phyloP scores from a whole-genome alignment of 2,888 invertebrate species.

The Eupithecia exiguata region DNA sequence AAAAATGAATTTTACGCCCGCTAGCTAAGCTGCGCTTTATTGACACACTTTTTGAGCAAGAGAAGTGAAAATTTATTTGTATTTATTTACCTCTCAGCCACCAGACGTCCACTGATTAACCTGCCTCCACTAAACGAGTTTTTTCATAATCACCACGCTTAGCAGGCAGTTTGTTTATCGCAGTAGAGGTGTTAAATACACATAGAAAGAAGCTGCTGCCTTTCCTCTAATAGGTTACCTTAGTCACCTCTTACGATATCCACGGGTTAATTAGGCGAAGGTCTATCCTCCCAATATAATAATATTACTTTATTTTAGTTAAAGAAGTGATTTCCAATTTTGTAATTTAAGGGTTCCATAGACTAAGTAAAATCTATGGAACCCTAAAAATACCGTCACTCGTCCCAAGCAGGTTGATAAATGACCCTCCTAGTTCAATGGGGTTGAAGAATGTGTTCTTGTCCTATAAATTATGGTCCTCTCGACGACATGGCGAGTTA shows the following conservation, averaged over 20 bases:
- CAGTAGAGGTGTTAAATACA: neutral
- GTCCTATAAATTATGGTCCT: constrained; percentile 18
- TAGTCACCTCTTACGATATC: too few species aligned
- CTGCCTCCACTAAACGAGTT: too few species aligned
- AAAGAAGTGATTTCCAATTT: neutral
- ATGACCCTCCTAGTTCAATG: constrained; percentile 6
- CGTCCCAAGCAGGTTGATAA: constrained; percentile 6
- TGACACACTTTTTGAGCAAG: too few species aligned
- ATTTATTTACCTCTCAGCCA: too few species aligned
- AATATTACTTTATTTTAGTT: too few species aligned
- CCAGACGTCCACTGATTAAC: too few species aligned
- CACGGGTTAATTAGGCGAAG: too few species aligned
- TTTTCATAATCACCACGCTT: neutral
- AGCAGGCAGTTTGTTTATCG: neutral
- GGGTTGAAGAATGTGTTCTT: constrained; percentile 19
- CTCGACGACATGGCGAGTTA: constrained; percentile 23
- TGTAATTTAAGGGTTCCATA: neutral
- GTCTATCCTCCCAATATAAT: too few species aligned
- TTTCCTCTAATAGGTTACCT: neutral
- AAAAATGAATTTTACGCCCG: too few species aligned
- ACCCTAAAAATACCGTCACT: constrained; percentile 4
- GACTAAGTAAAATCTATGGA: neutral
- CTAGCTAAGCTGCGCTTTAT: too few species aligned
- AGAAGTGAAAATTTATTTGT: too few species aligned
- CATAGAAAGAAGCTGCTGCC: too few species aligned